These are phyloP conservation scores for Drepana arcuata DNA, from an alignment of 1,140 invertebrate species.

Conservation along the genomic window DNA sequence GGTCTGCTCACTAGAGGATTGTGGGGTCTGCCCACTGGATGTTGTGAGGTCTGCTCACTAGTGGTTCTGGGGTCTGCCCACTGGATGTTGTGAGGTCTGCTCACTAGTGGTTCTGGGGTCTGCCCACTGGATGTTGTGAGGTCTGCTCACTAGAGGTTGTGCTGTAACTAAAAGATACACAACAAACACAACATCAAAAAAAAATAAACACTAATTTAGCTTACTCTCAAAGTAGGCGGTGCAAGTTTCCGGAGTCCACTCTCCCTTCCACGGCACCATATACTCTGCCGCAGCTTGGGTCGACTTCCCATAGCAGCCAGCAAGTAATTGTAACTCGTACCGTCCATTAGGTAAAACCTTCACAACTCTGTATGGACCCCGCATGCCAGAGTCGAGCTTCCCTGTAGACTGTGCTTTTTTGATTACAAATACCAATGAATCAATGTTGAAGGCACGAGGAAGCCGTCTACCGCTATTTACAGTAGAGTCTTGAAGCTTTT, in stretches of 20 bases:
- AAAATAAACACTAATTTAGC: no score
- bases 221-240: background rate
- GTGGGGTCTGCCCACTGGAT: no score
- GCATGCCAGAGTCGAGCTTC: background rate
- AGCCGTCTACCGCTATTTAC: background rate
- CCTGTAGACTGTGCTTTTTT: background rate
- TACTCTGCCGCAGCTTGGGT: background rate
- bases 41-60: no score
- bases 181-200: no score
- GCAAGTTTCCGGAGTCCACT: background rate
- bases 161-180: no score
- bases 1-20: no score
- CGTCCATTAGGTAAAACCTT: background rate
- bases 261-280: background rate
- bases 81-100: no score
- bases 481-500: background rate
- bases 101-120: no score
- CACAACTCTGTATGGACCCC: background rate
- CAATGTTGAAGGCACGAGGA: background rate
- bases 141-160: no score
- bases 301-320: background rate
- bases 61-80: no score
- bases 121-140: no score
- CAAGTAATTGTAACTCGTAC: background rate
- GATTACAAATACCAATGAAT: background rate